A percentile compares a stretch with the other conserved stretches of the same genome.
These are phyloP conservation scores for Natator depressus DNA, from an alignment of 2,113 vertebrate species.

Conservation along the genomic window DNA sequence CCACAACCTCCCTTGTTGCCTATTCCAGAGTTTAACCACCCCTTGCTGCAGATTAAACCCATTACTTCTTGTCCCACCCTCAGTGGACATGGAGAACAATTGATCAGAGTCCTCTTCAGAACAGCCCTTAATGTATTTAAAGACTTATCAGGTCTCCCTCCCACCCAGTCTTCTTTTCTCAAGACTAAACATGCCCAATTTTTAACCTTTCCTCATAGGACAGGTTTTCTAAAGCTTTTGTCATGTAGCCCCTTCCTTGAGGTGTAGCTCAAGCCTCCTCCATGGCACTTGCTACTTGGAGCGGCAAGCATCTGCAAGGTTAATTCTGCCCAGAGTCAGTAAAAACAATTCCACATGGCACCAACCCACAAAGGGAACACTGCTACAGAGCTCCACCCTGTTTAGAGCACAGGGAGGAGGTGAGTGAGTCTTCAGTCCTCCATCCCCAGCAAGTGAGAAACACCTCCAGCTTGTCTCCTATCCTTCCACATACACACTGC, in stretches of 20 bases:
- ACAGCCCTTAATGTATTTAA: neutral
- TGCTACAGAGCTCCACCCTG: too few relatives aligned
- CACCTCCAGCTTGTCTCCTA: too few relatives aligned
- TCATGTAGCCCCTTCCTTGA: neutral
- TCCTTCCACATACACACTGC: too few relatives aligned
- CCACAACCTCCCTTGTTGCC: too few relatives aligned
- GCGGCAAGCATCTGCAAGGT: neutral
- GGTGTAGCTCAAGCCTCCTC: neutral
- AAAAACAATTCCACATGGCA: neutral
- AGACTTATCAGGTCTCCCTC: neutral
- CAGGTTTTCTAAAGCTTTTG: too few relatives aligned
- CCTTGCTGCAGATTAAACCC: neutral
- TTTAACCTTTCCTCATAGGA: neutral
- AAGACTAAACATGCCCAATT: neutral
- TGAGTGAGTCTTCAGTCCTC: too few relatives aligned
- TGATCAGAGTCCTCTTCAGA: neutral
- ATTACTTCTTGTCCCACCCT: neutral
- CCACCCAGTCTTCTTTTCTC: neutral
- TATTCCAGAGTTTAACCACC: too few relatives aligned
- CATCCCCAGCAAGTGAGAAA: too few relatives aligned
- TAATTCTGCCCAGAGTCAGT: accelerated
- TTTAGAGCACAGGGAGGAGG: too few relatives aligned
- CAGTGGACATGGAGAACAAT: neutral
- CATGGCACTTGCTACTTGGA: too few relatives aligned
- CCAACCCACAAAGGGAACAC: too few relatives aligned